These are phyloP conservation scores for Eurosta solidaginis DNA, from an alignment of 1,140 invertebrate species.

Conservation along the genomic window DNA sequence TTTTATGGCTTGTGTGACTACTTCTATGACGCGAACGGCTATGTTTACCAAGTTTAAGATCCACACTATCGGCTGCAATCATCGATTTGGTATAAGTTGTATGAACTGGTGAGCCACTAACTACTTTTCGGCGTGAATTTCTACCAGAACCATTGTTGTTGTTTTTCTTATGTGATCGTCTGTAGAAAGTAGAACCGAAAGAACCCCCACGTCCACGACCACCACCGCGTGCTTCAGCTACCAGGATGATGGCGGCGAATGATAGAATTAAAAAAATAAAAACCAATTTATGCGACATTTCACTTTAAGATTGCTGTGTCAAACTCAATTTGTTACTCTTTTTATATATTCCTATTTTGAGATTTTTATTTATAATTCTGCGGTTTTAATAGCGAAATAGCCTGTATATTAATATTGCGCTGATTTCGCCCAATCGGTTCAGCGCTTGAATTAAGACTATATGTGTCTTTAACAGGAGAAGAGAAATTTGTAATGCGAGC, in stretches of 20 bases:
- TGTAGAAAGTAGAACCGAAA: slow-evolving; percentile 47
- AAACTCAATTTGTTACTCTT: neutral
- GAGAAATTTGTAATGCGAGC: too few relatives aligned
- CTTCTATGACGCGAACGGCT: neutral
- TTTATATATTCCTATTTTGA: too few relatives aligned
- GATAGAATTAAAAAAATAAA: neutral
- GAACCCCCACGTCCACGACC: slow-evolving; percentile 53
- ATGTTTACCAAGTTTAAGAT: neutral
- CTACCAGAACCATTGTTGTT: slow-evolving; percentile 50
- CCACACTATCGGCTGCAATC: neutral
- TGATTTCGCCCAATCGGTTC: too few relatives aligned
- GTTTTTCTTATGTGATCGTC: slow-evolving; percentile 52
- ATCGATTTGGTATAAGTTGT: slow-evolving; percentile 42
- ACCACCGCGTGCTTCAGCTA: slow-evolving; percentile 45
- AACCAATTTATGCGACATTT: neutral
- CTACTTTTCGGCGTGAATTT: slow-evolving; percentile 41
- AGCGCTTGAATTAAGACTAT: too few relatives aligned
- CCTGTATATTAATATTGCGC: too few relatives aligned
- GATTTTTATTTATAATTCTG: too few relatives aligned
- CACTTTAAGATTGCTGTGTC: neutral
- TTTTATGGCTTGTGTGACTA: neutral
- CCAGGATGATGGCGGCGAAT: neutral
- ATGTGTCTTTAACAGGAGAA: too few relatives aligned
- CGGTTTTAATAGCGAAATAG: too few relatives aligned
- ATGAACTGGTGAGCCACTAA: slow-evolving; percentile 50